These are phyloP conservation scores for Megalops cyprinoides DNA, from an alignment of 2,797 vertebrate species.

Conservation along the genomic window DNA sequence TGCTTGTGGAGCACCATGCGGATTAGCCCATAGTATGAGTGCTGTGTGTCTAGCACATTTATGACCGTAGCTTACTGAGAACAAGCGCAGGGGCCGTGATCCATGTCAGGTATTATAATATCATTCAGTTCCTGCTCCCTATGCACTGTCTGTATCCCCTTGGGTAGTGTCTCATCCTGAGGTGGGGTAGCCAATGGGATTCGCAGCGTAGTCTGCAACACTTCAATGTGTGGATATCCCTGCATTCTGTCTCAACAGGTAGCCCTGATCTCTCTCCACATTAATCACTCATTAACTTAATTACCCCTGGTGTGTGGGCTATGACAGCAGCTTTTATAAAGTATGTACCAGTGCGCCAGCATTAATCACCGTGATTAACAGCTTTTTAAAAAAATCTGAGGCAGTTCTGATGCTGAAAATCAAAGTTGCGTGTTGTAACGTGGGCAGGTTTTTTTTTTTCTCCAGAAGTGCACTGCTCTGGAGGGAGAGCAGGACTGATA, in stretches of 20 bases:
- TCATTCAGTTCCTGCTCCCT: background rate
- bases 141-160: background rate
- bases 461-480: background rate
- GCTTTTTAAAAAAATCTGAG: background rate
- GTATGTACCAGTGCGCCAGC: background rate
- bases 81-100: background rate
- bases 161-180: background rate
- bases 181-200: background rate
- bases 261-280: background rate
- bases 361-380: slow-evolving; percentile 3
- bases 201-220: background rate
- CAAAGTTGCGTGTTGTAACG: background rate
- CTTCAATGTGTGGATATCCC: background rate
- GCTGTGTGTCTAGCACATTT: background rate
- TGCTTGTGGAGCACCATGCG: too few relatives aligned
- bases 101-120: too few relatives aligned
- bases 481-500: too few relatives aligned
- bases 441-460: background rate
- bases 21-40: background rate
- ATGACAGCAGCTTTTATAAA: background rate
- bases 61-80: background rate
- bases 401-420: background rate
- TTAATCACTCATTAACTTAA: slow-evolving; percentile 15
- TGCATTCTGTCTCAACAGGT: background rate
- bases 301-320: slow-evolving; percentile 8